Evolutionary conservation across 2,888 invertebrate genomes (phyloP).

Genomic region (Eilema griseolum): DNA sequence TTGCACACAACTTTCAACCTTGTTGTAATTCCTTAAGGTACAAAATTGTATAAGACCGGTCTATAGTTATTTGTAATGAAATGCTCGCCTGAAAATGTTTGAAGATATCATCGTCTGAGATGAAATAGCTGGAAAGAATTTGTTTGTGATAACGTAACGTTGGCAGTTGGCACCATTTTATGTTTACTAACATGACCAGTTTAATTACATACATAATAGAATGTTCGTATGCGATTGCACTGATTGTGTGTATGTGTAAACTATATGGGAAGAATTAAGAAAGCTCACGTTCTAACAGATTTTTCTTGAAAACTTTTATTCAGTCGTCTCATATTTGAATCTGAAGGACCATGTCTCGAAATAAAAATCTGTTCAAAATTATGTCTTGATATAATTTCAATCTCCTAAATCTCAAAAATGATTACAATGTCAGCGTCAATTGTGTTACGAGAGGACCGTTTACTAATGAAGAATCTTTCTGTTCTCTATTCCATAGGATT

Average conservation of each 20-base stretch:
- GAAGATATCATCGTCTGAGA: constrained; percentile 37
- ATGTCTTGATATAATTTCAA: too few species aligned
- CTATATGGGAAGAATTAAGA: constrained; percentile 1
- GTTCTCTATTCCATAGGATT: too few species aligned
- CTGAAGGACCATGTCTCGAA: too few species aligned
- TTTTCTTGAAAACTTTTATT: background rate
- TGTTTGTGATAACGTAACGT: constrained; percentile 38
- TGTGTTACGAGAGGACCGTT: too few species aligned
- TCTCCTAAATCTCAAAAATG: too few species aligned
- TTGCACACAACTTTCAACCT: constrained; percentile 3
- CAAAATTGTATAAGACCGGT: background rate
- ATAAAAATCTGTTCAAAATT: too few species aligned
- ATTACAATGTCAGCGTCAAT: too few species aligned
- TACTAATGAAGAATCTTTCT: too few species aligned
- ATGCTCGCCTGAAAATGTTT: constrained; percentile 37
- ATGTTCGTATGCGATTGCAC: constrained; percentile 3
- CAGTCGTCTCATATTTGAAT: background rate
- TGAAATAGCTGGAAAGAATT: constrained; percentile 41
- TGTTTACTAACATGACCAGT: constrained; percentile 46
- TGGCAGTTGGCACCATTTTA: constrained; percentile 36
- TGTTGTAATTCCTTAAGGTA: background rate
- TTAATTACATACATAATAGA: constrained; percentile 42
- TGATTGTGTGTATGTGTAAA: constrained; percentile 2
- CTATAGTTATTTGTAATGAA: constrained; percentile 19
- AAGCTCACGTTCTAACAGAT: background rate